Conservation (phyloP, 1,140 invertebrate species). For the Paramacrobiotus metropolitanus region DNA sequence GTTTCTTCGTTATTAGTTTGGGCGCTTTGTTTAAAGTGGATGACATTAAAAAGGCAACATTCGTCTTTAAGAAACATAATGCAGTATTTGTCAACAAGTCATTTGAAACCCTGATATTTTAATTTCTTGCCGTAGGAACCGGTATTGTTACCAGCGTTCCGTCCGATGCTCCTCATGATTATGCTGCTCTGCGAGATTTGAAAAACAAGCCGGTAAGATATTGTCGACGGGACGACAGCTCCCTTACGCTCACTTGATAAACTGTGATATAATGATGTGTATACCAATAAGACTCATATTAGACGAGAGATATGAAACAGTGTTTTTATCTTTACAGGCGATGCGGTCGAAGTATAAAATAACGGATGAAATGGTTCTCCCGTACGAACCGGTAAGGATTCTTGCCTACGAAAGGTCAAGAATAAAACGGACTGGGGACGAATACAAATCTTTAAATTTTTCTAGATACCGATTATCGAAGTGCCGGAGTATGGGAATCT, state of each 20-base stretch:
- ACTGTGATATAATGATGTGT: background rate
- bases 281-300: background rate
- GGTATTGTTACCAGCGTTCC: constrained; percentile 95
- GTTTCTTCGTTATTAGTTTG: too few relatives aligned
- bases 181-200: constrained; percentile 73
- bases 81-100: too few relatives aligned
- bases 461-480: constrained; percentile 64
- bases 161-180: constrained; percentile 96
- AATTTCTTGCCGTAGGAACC: constrained; percentile 35
- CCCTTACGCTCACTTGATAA: background rate
- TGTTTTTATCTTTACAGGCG: constrained; percentile 26
- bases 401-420: background rate
- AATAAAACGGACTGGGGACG: background rate
- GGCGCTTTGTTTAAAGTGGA: too few relatives aligned
- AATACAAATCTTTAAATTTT: constrained; percentile 6
- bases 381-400: constrained; percentile 47
- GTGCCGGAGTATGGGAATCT: constrained; percentile 69
- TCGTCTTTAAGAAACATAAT: too few relatives aligned
- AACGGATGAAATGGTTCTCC: constrained; percentile 72
- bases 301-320: background rate
- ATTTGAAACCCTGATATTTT: constrained; percentile 6
- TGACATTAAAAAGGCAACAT: too few relatives aligned
- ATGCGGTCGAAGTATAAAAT: constrained; percentile 81
- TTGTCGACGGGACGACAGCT: background rate
- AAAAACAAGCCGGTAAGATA: constrained; percentile 53